A percentile compares a stretch with the other conserved stretches of the same genome.
phyloP scores from a whole-genome alignment of 2,113 vertebrate genomes.

The Cichladusa arquata region DNA sequence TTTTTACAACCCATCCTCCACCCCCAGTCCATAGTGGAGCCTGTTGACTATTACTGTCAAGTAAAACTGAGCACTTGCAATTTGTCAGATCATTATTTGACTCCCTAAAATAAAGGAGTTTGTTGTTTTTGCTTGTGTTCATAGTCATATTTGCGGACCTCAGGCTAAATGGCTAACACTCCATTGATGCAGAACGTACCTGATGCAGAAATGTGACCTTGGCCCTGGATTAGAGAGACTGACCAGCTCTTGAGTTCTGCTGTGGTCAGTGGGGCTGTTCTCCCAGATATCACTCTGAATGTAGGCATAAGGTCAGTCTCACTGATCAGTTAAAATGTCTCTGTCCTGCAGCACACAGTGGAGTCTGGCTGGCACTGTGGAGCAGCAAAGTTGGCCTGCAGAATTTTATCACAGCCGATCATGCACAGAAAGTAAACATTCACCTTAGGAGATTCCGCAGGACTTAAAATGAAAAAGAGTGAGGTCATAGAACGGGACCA shows the following conservation, averaged over 20 bases:
- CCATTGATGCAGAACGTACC: no score
- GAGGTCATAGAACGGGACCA: not conserved
- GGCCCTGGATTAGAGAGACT: not conserved
- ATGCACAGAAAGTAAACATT: not conserved
- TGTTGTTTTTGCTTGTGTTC: not conserved
- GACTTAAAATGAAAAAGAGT: not conserved
- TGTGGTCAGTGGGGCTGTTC: not conserved
- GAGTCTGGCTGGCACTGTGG: not conserved
- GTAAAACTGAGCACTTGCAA: not conserved
- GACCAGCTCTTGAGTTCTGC: no score
- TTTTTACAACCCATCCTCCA: not conserved
- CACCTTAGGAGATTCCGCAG: not conserved
- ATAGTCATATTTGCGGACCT: not conserved
- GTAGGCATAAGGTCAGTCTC: not conserved
- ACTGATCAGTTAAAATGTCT: not conserved
- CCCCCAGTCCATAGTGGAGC: not conserved
- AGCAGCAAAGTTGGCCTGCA: not conserved
- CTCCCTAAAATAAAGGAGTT: not conserved
- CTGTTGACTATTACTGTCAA: not conserved
- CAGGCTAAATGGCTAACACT: not conserved
- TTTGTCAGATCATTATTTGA: not conserved
- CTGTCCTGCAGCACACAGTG: not conserved
- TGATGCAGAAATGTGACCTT: not conserved
- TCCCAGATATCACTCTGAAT: not conserved
- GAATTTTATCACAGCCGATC: not conserved